Percentiles rank a stretch among this genome's conserved stretches.
Evolutionary conservation across 2,888 invertebrate species (phyloP).

Genomic region (Agrotis ipsilon): DNA sequence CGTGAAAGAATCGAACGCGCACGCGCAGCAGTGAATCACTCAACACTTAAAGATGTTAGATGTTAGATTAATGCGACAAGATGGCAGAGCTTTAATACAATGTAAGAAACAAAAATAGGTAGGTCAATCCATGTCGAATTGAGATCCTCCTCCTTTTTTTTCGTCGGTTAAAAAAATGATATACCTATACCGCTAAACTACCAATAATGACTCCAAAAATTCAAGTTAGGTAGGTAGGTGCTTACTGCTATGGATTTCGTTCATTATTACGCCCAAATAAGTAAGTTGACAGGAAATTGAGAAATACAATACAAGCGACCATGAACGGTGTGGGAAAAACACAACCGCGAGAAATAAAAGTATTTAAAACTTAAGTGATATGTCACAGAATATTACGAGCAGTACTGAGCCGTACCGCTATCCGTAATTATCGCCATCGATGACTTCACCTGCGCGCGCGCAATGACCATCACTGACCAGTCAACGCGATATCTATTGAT

Average conservation of each 20-base stretch:
- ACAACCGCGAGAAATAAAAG: background rate
- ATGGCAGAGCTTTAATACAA: too few relatives aligned
- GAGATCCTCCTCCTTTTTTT: too few relatives aligned
- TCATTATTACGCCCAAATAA: conserved; percentile 6
- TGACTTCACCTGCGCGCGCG: conserved; percentile 52
- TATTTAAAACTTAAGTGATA: background rate
- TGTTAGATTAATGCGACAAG: background rate
- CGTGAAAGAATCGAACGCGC: too few relatives aligned
- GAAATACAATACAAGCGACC: background rate
- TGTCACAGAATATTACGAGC: conserved; percentile 3
- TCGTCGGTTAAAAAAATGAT: too few relatives aligned
- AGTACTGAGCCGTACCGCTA: conserved; percentile 8
- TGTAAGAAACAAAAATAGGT: too few relatives aligned
- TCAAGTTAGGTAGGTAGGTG: background rate
- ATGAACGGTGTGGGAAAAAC: conserved; percentile 1
- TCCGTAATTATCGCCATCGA: conserved; percentile 19
- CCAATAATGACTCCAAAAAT: background rate
- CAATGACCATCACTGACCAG: conserved; percentile 36
- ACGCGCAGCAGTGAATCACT: too few relatives aligned
- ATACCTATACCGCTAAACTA: too few relatives aligned
- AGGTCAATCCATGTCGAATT: too few relatives aligned
- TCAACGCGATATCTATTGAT: conserved; percentile 1
- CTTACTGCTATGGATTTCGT: background rate
- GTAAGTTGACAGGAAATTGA: background rate
- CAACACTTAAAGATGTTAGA: background rate